Base-by-base conservation (phyloP, 2,888 invertebrate genomes). In the Hoplodrina blanda region DNA sequence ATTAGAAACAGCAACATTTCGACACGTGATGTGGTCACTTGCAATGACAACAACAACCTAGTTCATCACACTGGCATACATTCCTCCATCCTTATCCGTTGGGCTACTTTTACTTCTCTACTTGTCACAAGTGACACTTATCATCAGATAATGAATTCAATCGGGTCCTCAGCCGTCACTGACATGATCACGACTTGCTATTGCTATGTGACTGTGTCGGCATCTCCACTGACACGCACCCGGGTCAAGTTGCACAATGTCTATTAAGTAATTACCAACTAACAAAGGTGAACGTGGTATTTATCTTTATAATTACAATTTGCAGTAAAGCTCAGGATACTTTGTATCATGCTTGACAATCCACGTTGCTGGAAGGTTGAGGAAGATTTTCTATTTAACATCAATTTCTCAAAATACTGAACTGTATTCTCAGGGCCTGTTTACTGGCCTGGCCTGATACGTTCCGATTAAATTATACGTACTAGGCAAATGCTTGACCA, bases 251-350 rank as follows among this genome's bases (percentile, higher is more conserved):
- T 83, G 81, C 83, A 73, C 83, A 85, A 85, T 80, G 61, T 68
- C 76, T 80, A 78, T 83, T 76, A 76, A 74, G 78, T 85, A 80
- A 80, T 83, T 85, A 83, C 78, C 57, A 50, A 74, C 33, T 73
- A 71, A 83, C 81, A 83, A 83, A 85, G 83, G 83, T 85, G 73
- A 80, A 80, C 80, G 56, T 67, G 77, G 72, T 74, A 75, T 82
- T 82, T 82, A 84, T 73, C 60, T 64, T 55, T 70, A 62, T 62
- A 74, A 72, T 61, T 75, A 78, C 53, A 56, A 75, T 77, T 71
- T 68, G 70, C 59, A 52, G 67, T 78, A 68, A 76, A 66, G 73
- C 71, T 82, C 62, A 70, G 17, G 5, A 46, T 17, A 56, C 66
- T 64, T 61, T 69, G 61, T 67, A 62, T 50, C 30, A 61, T 55